Evolutionary conservation across 2,113 vertebrate genomes (phyloP), one percentile per base, ranked within the genome.

Genomic region (Junco hyemalis): DNA sequence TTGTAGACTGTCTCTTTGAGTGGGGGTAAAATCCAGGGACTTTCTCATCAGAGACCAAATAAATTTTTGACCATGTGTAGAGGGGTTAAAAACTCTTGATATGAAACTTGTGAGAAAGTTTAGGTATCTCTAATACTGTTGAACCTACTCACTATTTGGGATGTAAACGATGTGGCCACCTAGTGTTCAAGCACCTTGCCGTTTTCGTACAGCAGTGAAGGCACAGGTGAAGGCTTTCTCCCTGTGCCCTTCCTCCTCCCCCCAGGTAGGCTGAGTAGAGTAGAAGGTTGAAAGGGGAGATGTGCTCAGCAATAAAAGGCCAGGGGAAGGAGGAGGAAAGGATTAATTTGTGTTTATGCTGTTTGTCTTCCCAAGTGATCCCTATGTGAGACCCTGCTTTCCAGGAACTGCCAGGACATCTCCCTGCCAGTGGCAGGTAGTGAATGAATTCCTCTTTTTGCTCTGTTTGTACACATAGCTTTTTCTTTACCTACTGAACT

Each of bases 161-260:
- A 40, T 74, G 29, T 91, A 64, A 91, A 51, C 1, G 15, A 13
- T 64, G 74, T 89, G 84, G 90, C 84, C 90, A 94, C 61, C 90
- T 89, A 84, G 84, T 91, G 70, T 96, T 91, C 50, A 73, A 73
- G n/a, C 68, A 81, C 25, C 40, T 93, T 88, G 63, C 18, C 31
- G 3, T 69, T 90, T 61, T 88, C 66, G 17, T 77, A 57, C n/a
- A 48, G 5, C 8, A 25, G 0, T 48, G 71, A 60, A 61, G n/a
- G 53, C 33, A 40, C 11, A 47, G 44, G 24, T 88, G 36, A 56
- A 60, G 14, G 13, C 33, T 86, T 54, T 71, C 15, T 36, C 10
- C 24, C 8, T 44, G 38, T 38, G 20, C 45, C 24, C 5, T 21
- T 72, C 12, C 8, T 31, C 17, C 14, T 66, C 7, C 18, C 11